Conservation (phyloP, 2,797 vertebrate species). For the Microcaecilia unicolor region DNA sequence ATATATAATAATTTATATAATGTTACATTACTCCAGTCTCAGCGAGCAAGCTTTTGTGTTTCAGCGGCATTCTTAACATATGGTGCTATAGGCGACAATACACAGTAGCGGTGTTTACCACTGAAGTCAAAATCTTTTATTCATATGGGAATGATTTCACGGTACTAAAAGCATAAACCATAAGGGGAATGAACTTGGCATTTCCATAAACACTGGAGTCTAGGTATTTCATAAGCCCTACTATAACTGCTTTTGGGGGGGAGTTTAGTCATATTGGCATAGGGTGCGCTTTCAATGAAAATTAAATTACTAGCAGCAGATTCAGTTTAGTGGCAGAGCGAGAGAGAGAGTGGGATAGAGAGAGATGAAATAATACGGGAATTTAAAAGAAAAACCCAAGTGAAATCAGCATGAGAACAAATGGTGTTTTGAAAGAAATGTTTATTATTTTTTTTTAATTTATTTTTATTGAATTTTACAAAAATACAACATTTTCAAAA, state of each 20-base stretch:
- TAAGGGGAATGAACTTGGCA: conserved; percentile 45
- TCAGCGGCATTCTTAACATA: no score
- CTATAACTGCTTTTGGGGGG: conserved; percentile 55
- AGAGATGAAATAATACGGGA: conserved; percentile 44
- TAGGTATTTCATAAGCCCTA: no score
- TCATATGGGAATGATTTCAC: conserved; percentile 56
- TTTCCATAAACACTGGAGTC: conserved; percentile 57
- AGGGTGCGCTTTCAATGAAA: conserved; percentile 52
- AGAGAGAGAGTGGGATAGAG: conserved; percentile 41
- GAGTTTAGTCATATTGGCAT: conserved; percentile 50
- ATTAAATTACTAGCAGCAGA: conserved; percentile 57
- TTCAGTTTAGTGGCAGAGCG: conserved; percentile 57
- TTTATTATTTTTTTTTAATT: no score
- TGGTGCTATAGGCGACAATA: no score
- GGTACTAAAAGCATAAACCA: conserved; percentile 23
- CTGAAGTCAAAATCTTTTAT: conserved; percentile 24
- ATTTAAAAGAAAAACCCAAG: conserved; percentile 34
- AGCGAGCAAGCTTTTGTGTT: no score
- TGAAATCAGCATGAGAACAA: conserved; percentile 29
- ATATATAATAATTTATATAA: no score
- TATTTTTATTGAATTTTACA: no score
- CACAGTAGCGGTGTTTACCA: no score
- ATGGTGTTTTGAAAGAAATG: conserved; percentile 4
- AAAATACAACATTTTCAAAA: no score
- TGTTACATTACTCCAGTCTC: no score